Conservation (phyloP, 2,888 invertebrate genomes). For the Eupeodes luniger region DNA sequence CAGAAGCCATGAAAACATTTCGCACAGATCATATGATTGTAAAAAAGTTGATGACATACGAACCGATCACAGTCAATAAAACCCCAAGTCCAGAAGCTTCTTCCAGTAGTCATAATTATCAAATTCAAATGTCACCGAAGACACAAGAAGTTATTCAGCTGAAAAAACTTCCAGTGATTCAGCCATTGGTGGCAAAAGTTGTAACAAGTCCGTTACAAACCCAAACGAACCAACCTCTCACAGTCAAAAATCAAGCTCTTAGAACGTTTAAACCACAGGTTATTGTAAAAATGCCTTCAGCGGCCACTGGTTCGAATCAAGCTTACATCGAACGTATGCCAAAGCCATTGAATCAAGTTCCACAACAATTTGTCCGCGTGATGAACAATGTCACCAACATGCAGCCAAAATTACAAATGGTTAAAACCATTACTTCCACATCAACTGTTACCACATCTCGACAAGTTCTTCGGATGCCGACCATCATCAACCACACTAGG, state of each 20-base stretch:
- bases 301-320: not conserved
- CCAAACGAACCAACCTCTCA: not conserved
- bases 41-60: not conserved
- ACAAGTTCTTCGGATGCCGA: not conserved
- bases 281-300: not conserved
- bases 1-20: not conserved
- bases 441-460: too few species aligned
- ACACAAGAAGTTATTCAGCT: not conserved
- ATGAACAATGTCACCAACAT: not conserved
- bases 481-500: not conserved
- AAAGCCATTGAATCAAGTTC: not conserved
- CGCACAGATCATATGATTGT: not conserved
- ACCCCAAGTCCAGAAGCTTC: not conserved
- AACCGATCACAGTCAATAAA: too few species aligned
- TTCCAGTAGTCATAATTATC: too few species aligned
- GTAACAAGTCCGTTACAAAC: not conserved
- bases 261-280: constrained; percentile 6
- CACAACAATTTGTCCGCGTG: not conserved
- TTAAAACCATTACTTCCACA: too few species aligned
- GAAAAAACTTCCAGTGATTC: not conserved
- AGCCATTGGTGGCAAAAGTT: not conserved
- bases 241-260: not conserved
- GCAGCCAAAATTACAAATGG: too few species aligned
- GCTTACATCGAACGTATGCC: not conserved
- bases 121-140: not conserved